phyloP scores from a whole-genome alignment of 2,113 vertebrate species.

The Pluvianellus socialis region DNA sequence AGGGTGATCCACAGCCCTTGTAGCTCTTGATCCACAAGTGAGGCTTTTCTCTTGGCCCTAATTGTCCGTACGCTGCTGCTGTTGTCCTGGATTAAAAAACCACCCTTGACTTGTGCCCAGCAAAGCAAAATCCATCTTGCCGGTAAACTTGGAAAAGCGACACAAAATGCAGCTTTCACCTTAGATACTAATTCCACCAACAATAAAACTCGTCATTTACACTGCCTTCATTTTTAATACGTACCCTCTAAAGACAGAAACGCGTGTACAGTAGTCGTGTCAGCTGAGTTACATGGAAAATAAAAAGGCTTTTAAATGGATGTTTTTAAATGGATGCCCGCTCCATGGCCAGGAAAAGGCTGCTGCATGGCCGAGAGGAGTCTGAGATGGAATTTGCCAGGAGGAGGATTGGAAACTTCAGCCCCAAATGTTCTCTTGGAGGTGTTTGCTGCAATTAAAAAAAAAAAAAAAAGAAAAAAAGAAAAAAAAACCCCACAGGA shows the following conservation, averaged over 20 bases:
- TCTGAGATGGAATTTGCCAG: not conserved
- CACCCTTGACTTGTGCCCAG: not conserved
- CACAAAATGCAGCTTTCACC: not conserved
- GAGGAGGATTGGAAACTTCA: not conserved
- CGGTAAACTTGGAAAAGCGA: not conserved
- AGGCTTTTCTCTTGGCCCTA: not conserved
- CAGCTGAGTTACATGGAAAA: not conserved
- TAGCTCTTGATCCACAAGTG: not conserved
- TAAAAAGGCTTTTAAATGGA: not conserved
- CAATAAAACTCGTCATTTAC: not conserved
- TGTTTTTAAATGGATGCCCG: not conserved
- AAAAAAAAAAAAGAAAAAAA: not conserved
- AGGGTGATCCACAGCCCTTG: not conserved
- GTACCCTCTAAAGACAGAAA: not conserved
- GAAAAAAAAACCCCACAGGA: not conserved
- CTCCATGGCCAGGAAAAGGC: not conserved
- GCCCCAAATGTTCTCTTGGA: not conserved
- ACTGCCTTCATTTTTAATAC: not conserved
- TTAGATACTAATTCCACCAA: not conserved
- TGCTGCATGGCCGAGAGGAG: not conserved
- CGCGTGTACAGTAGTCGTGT: accelerated
- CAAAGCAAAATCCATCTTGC: not conserved
- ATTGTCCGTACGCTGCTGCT: accelerated
- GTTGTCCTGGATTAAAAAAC: not conserved
- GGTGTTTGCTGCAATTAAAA: not conserved